Evolutionary conservation across 2,113 vertebrate genomes (phyloP).

Genomic region (Dasyornis broadbenti): DNA sequence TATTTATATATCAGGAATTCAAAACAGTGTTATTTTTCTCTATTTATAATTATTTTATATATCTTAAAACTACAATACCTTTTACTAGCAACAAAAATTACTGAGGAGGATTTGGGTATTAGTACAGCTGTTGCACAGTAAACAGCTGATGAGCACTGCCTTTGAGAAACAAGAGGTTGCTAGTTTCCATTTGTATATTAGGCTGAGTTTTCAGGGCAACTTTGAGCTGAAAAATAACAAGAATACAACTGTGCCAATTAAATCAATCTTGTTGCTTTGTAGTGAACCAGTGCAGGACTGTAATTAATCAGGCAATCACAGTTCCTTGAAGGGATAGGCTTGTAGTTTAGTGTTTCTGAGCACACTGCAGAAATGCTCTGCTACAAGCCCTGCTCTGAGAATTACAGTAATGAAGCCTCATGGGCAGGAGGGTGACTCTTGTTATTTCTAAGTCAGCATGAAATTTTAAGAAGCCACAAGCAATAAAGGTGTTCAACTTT

Average conservation of each 20-base stretch:
- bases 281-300: neutral
- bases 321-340: neutral
- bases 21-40: neutral
- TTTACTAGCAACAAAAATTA: neutral
- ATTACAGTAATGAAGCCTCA: constrained; percentile 55
- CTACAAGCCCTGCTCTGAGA: neutral
- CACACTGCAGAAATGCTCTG: neutral
- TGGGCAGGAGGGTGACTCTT: neutral
- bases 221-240: neutral
- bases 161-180: neutral
- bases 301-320: neutral
- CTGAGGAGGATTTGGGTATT: neutral
- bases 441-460: neutral
- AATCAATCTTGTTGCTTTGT: neutral
- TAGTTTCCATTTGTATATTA: neutral
- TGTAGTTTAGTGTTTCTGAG: neutral
- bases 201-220: neutral
- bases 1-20: neutral
- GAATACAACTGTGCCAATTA: neutral
- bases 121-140: neutral
- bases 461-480: constrained; percentile 3
- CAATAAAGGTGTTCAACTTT: neutral
- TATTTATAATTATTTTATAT: neutral
- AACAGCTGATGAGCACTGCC: neutral
- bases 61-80: neutral